Conservation (phyloP, 2,888 invertebrate genomes). For the Ypsolopha scabrella region DNA sequence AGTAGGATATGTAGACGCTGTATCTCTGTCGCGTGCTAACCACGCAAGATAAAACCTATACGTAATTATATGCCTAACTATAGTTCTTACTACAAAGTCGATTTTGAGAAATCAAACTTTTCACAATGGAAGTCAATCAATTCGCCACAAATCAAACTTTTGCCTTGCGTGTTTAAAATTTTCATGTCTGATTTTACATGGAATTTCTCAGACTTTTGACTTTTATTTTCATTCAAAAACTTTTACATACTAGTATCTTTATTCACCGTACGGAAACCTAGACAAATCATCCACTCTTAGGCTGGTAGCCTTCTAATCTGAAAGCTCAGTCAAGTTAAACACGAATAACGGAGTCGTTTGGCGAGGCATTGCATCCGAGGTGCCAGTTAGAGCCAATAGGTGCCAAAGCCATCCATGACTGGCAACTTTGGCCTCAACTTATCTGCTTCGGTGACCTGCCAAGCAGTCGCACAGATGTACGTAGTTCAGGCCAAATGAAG, state of each 20-base stretch:
- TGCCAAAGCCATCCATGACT: neutral
- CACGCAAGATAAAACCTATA: too few relatives aligned
- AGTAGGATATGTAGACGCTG: too few relatives aligned
- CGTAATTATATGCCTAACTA: too few relatives aligned
- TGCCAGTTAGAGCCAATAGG: constrained; percentile 38
- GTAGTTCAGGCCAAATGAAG: constrained; percentile 40
- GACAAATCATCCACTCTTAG: neutral
- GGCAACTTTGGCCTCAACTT: neutral
- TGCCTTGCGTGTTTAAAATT: too few relatives aligned
- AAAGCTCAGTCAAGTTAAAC: constrained; percentile 12
- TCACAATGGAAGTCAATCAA: too few relatives aligned
- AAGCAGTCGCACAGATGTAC: constrained; percentile 35
- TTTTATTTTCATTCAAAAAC: neutral
- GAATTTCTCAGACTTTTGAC: neutral
- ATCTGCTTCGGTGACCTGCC: constrained; percentile 20
- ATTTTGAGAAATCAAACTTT: too few relatives aligned
- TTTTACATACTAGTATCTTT: too few relatives aligned
- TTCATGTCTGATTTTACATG: too few relatives aligned
- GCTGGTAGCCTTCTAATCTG: neutral
- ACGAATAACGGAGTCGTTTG: constrained; percentile 34
- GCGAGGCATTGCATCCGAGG: constrained; percentile 22
- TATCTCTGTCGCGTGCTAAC: too few relatives aligned
- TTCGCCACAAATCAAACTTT: too few relatives aligned
- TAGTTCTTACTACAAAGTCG: too few relatives aligned
- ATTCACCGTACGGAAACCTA: neutral